These are phyloP conservation scores for Ichneumon xanthorius DNA, from an alignment of 2,888 invertebrate genomes.

Conservation along the genomic window DNA sequence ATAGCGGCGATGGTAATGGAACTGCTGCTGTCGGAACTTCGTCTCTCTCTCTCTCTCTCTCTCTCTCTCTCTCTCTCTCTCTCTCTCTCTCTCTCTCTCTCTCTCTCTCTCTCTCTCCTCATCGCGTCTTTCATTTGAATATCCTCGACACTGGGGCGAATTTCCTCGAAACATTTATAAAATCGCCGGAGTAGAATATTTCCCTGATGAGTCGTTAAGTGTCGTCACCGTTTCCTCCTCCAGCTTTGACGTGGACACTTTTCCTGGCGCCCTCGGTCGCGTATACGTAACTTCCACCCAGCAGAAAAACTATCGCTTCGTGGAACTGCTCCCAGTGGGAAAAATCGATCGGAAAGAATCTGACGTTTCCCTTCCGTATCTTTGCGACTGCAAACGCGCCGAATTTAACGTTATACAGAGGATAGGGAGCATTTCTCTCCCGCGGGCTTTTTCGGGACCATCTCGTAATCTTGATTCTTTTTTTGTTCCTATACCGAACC, in stretches of 20 bases:
- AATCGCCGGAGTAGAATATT: constrained; percentile 33
- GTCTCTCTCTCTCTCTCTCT: not conserved
- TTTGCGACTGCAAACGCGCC: not conserved
- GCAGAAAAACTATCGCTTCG: not conserved
- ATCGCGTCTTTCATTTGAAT: constrained; percentile 17
- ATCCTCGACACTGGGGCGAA: not conserved
- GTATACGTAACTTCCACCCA: not conserved
- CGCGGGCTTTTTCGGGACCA: constrained; percentile 61
- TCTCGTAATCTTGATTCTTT: constrained; percentile 65
- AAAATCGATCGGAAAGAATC: constrained; percentile 63
- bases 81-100: too few relatives aligned
- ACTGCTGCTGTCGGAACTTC: not conserved
- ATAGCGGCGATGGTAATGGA: constrained; percentile 2
- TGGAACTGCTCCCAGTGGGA: constrained; percentile 34
- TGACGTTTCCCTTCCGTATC: constrained; percentile 4
- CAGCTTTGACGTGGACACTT: constrained; percentile 32
- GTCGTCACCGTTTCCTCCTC: constrained; percentile 34
- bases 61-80: too few relatives aligned
- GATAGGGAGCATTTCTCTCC: constrained; percentile 45
- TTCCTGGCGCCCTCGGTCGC: not conserved
- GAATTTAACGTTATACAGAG: not conserved
- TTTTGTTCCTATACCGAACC: constrained; percentile 24
- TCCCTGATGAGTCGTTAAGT: constrained; percentile 29
- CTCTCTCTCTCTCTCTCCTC: not conserved
- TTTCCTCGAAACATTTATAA: constrained; percentile 34